Evolutionary conservation across 2,888 invertebrate genomes (phyloP).

Genomic region (Andrena marginata): DNA sequence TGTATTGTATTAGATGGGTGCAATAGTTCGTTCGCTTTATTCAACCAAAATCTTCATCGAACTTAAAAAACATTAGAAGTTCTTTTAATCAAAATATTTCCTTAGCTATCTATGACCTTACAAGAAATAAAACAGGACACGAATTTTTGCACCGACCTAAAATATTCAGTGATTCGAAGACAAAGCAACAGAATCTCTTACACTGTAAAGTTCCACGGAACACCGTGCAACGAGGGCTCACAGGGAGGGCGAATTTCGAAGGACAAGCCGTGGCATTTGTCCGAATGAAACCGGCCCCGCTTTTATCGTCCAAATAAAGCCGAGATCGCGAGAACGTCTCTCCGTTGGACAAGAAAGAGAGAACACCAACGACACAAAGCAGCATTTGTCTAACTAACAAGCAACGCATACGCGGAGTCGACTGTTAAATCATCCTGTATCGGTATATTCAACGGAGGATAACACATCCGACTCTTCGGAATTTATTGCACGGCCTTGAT

Average conservation of each 20-base stretch:
- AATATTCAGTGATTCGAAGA: background rate
- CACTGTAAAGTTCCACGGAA: background rate
- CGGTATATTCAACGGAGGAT: slow-evolving; percentile 70
- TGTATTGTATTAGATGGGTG: no score
- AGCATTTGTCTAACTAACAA: slow-evolving; percentile 70
- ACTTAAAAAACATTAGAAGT: no score
- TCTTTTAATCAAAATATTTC: no score
- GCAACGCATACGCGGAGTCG: slow-evolving; percentile 50
- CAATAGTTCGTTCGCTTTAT: no score
- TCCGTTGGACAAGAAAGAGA: background rate
- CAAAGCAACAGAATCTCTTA: background rate
- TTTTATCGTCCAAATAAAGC: slow-evolving; percentile 43
- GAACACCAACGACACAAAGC: slow-evolving; percentile 29
- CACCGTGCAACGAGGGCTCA: background rate
- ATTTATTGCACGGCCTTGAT: slow-evolving; percentile 71
- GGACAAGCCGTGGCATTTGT: slow-evolving; percentile 13
- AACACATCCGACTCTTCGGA: slow-evolving; percentile 61
- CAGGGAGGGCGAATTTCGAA: slow-evolving; percentile 10
- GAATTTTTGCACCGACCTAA: no score
- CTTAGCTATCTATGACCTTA: no score
- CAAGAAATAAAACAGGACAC: background rate
- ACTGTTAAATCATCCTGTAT: slow-evolving; percentile 72
- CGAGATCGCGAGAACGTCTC: background rate
- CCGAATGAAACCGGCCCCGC: slow-evolving; percentile 5
- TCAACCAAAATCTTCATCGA: no score